Percentiles rank a stretch among this genome's conserved stretches.
These are phyloP conservation scores for Asbolus verrucosus DNA, from an alignment of 1,140 invertebrate species.

Conservation along the genomic window DNA sequence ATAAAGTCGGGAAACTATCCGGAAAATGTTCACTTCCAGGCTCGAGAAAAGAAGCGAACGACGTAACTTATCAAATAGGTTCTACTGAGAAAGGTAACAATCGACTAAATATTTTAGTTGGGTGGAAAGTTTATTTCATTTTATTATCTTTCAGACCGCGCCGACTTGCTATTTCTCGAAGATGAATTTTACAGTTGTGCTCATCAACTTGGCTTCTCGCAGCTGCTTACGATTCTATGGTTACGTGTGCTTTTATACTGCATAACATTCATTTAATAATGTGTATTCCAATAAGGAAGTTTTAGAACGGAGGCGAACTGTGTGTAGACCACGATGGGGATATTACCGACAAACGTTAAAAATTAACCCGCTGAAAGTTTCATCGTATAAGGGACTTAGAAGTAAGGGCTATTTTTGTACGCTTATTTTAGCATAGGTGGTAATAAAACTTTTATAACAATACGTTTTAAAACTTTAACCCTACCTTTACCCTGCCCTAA, in stretches of 20 bases:
- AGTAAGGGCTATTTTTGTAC: slow-evolving; percentile 44
- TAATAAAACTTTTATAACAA: slow-evolving; percentile 46
- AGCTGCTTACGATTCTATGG: slow-evolving; percentile 28
- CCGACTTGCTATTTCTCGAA: slow-evolving; percentile 35
- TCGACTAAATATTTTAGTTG: slow-evolving; percentile 39
- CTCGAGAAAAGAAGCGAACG: slow-evolving; percentile 31
- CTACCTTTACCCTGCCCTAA: slow-evolving; percentile 1
- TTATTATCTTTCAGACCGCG: slow-evolving; percentile 32
- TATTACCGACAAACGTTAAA: slow-evolving; percentile 28
- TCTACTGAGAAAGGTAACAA: slow-evolving; percentile 36
- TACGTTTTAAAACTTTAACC: slow-evolving; percentile 17
- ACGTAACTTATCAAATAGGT: slow-evolving; percentile 42
- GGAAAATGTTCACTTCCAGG: slow-evolving; percentile 34
- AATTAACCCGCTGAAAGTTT: slow-evolving; percentile 29
- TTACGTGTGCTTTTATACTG: slow-evolving; percentile 16
- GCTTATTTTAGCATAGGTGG: slow-evolving; percentile 45
- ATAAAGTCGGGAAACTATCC: no score
- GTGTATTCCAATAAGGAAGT: slow-evolving; percentile 16
- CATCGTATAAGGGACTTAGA: slow-evolving; percentile 15
- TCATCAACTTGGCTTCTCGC: slow-evolving; percentile 24
- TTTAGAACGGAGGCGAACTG: slow-evolving; percentile 9
- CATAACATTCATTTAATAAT: slow-evolving; percentile 19
- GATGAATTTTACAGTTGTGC: slow-evolving; percentile 45
- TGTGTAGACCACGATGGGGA: slow-evolving; percentile 2
- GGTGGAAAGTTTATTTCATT: slow-evolving; percentile 33